A percentile compares a stretch with the other conserved stretches of the same genome.
phyloP scores from a whole-genome alignment of 2,888 invertebrate species.

The Ecdyonurus torrentis region DNA sequence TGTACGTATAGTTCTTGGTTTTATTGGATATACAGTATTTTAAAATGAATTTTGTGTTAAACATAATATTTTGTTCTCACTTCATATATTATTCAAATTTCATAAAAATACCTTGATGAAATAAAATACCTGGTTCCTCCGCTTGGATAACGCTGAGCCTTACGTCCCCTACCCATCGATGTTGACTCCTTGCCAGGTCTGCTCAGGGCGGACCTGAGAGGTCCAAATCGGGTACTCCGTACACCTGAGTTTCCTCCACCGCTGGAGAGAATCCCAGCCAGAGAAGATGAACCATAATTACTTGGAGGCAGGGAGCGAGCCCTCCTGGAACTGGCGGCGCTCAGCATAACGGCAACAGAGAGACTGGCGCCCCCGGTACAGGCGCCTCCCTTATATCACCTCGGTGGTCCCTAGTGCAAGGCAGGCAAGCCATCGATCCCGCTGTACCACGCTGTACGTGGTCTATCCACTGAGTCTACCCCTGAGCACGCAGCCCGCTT shows the following conservation, averaged over 20 bases:
- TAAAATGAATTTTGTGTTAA: too few relatives aligned
- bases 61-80: too few relatives aligned
- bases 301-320: background rate
- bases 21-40: too few relatives aligned
- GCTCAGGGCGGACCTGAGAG: background rate
- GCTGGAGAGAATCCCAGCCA: background rate
- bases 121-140: background rate
- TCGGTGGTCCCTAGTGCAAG: too few relatives aligned
- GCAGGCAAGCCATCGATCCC: background rate
- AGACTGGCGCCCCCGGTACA: background rate
- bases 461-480: background rate
- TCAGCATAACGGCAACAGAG: background rate
- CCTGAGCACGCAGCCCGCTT: background rate
- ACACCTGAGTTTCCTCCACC: too few relatives aligned
- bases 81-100: too few relatives aligned
- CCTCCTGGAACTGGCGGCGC: background rate
- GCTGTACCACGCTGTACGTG: background rate
- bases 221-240: background rate
- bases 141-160: background rate
- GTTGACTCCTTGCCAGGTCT: background rate
- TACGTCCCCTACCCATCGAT: background rate
- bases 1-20: too few relatives aligned
- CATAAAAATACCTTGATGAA: too few relatives aligned
- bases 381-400: background rate
- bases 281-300: background rate